Conservation (phyloP, 1,140 invertebrate genomes). For the Triops longicaudatus region DNA sequence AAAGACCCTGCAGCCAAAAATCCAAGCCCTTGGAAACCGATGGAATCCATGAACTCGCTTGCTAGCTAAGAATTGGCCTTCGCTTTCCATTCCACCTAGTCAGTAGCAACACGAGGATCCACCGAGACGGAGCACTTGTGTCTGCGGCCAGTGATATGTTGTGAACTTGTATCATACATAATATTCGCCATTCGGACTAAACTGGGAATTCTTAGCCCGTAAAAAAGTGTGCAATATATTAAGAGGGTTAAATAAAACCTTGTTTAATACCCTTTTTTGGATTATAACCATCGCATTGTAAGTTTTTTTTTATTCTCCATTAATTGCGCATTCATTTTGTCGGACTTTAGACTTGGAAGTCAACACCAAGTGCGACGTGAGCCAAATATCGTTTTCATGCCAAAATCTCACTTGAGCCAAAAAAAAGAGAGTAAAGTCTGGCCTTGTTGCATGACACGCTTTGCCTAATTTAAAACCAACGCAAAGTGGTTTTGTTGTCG, state of each 20-base stretch:
- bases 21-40: not conserved
- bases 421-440: not conserved
- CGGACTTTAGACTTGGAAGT: not conserved
- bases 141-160: too few relatives aligned
- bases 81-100: not conserved
- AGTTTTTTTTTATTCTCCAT: not conserved
- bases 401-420: not conserved
- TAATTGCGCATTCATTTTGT: not conserved
- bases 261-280: too few relatives aligned
- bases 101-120: constrained; percentile 9
- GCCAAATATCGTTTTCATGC: not conserved
- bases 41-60: not conserved
- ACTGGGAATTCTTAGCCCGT: too few relatives aligned
- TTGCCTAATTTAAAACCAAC: not conserved
- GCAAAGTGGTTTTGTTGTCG: too few relatives aligned
- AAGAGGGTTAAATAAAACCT: too few relatives aligned
- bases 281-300: too few relatives aligned
- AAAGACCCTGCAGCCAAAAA: not conserved
- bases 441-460: not conserved
- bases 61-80: not conserved
- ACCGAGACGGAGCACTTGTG: not conserved
- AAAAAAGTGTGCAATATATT: too few relatives aligned
- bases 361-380: not conserved
- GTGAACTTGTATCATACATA: too few relatives aligned
- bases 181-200: too few relatives aligned